Percentiles rank a stretch among this genome's conserved stretches.
These are phyloP conservation scores for Apodemus speciosus DNA, from an alignment of 2,113 vertebrate species.

Conservation along the genomic window DNA sequence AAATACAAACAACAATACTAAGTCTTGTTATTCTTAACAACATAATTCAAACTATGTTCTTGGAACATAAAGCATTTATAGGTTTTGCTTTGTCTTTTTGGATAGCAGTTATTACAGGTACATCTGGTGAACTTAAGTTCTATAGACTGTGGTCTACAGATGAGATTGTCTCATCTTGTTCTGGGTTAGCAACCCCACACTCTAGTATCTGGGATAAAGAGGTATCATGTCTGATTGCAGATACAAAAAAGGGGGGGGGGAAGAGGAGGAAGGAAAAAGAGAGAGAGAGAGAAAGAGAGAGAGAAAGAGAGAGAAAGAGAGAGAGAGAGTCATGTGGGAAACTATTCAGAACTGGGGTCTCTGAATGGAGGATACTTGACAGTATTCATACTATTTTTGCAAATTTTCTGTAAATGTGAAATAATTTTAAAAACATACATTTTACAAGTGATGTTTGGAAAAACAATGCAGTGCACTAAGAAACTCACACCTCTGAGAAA, in stretches of 20 bases:
- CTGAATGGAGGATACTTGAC: neutral
- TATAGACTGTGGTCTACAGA: neutral
- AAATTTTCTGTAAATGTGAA: slow-evolving; percentile 43
- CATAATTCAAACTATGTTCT: slow-evolving; percentile 17
- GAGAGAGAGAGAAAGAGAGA: no score
- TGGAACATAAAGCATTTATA: neutral
- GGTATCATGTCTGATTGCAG: neutral
- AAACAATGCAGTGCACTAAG: neutral
- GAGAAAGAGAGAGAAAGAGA: neutral
- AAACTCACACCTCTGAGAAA: slow-evolving; percentile 49
- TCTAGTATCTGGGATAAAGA: neutral
- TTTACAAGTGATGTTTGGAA: slow-evolving; percentile 24
- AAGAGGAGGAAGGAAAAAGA: neutral
- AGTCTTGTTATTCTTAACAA: slow-evolving; percentile 32
- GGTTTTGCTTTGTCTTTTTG: slow-evolving; percentile 12
- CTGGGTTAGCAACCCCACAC: neutral
- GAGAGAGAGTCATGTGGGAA: neutral
- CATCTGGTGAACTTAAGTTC: neutral
- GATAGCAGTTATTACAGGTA: neutral
- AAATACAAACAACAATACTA: neutral
- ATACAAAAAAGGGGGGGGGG: neutral
- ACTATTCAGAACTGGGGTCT: neutral
- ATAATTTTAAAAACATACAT: slow-evolving; percentile 50
- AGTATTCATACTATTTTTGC: neutral
- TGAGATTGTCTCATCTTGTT: no score